Conservation (phyloP, 1,140 invertebrate species). For the Brachionus calyciflorus region DNA sequence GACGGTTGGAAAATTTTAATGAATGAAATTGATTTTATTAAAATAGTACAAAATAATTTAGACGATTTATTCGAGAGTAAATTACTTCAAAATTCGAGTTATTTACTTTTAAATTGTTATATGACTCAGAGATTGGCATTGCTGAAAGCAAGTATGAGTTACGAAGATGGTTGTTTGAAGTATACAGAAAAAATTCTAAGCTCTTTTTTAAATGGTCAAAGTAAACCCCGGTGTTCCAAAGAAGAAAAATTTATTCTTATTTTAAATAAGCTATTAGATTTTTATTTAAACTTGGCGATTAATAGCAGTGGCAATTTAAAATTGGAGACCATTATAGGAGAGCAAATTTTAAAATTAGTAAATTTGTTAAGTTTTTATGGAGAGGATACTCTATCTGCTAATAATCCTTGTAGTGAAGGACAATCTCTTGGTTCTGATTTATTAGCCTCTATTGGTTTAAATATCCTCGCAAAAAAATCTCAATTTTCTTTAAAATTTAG, state of each 20-base stretch:
- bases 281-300: background rate
- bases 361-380: slow-evolving; percentile 39
- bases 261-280: slow-evolving; percentile 19
- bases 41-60: slow-evolving; percentile 6
- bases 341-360: background rate
- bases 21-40: slow-evolving; percentile 35
- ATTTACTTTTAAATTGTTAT: slow-evolving; percentile 30
- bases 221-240: background rate
- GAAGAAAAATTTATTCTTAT: slow-evolving; percentile 42
- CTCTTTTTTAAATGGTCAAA: slow-evolving; percentile 3
- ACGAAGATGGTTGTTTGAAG: slow-evolving; percentile 9
- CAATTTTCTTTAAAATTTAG: slow-evolving; percentile 29
- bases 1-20: slow-evolving; percentile 16
- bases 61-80: slow-evolving; percentile 12
- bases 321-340: slow-evolving; percentile 6
- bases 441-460: slow-evolving; percentile 28
- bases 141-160: slow-evolving; percentile 17
- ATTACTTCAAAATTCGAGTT: slow-evolving; percentile 6
- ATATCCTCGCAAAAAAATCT: slow-evolving; percentile 39
- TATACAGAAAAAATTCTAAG: slow-evolving; percentile 22
- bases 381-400: slow-evolving; percentile 7
- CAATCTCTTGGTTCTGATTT: slow-evolving; percentile 27
- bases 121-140: background rate
- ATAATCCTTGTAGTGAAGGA: slow-evolving; percentile 29
- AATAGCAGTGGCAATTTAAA: background rate